Percentiles rank a stretch among this genome's conserved stretches.
These are phyloP conservation scores for Noturus placidus DNA, from an alignment of 2,113 vertebrate species.

Conservation along the genomic window DNA sequence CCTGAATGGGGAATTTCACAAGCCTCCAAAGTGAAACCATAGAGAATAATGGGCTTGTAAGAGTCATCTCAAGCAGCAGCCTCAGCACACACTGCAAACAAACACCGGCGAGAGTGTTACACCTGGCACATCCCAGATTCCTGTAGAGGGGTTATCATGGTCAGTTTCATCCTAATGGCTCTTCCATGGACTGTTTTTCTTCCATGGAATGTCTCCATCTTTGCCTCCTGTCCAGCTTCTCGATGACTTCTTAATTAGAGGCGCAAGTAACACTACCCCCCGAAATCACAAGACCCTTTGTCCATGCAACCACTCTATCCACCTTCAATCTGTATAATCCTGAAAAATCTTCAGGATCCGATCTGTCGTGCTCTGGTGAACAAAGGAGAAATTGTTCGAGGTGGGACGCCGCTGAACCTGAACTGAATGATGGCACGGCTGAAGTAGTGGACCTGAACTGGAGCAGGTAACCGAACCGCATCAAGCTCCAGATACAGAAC, in stretches of 20 bases:
- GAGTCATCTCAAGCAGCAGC: constrained; percentile 28
- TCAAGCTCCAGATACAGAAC: constrained; percentile 17
- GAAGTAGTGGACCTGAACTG: constrained; percentile 34
- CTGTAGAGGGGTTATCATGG: constrained; percentile 33
- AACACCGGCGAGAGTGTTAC: constrained; percentile 26
- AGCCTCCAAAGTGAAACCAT: constrained; percentile 42
- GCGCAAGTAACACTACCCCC: constrained; percentile 49
- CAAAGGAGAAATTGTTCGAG: constrained; percentile 59
- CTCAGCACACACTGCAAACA: constrained; percentile 20
- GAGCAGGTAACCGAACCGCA: constrained; percentile 37
- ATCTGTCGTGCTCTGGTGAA: constrained; percentile 59
- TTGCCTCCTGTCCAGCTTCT: constrained; percentile 48
- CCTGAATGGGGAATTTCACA: constrained; percentile 50
- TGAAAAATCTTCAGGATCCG: constrained; percentile 57
- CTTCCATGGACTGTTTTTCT: constrained; percentile 13
- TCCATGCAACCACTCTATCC: constrained; percentile 55
- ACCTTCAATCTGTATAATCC: constrained; percentile 60
- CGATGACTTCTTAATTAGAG: constrained; percentile 55
- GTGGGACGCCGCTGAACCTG: constrained; percentile 48
- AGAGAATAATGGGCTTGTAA: constrained; percentile 39
- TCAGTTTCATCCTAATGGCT: constrained; percentile 36
- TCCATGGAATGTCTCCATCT: constrained; percentile 42
- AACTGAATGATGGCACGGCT: constrained; percentile 48
- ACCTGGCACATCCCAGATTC: constrained; percentile 28
- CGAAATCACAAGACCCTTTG: constrained; percentile 58